These are phyloP conservation scores for Danio rerio DNA, from an alignment of 2,113 vertebrate genomes.

Conservation along the genomic window GRCz12tu NC_133200.1:24809001-24809500, in stretches of 20 bases:
- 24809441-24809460: too few species aligned
- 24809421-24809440: too few species aligned
- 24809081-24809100: too few species aligned
- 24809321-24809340: constrained; percentile 87
- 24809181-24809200: background rate
- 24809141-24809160: too few species aligned
- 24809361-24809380: constrained; percentile 83
- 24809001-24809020: too few species aligned
- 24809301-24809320: constrained; percentile 92
- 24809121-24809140: too few species aligned
- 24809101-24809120: too few species aligned
- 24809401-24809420: background rate
- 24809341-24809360: constrained; percentile 89
- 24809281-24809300: constrained; percentile 90
- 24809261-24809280: constrained; percentile 91
- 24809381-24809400: constrained; percentile 70
- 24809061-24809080: too few species aligned
- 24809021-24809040: too few species aligned
- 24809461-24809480: too few species aligned
- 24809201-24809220: background rate
- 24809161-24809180: background rate
- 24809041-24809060: too few species aligned
- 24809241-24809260: constrained; percentile 96
- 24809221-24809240: constrained; percentile 78
- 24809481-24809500: too few species aligned